Evolutionary conservation across 2,797 vertebrate genomes (phyloP).

Genomic region (Protonibea diacanthus): DNA sequence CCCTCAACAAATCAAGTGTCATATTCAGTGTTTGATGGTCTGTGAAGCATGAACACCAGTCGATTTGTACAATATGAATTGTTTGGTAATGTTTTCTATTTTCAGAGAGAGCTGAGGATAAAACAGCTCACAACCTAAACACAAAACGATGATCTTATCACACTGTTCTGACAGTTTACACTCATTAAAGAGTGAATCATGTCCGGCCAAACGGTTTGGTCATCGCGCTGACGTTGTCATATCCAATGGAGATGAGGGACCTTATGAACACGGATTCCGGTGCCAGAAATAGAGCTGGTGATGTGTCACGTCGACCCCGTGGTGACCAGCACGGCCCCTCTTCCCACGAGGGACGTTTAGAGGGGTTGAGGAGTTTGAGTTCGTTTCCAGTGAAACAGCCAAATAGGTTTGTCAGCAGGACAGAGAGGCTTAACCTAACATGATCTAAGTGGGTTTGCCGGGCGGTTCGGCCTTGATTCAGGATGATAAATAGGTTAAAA

Average conservation of each 20-base stretch:
- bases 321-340: conserved; percentile 67
- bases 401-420: conserved; percentile 70
- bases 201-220: conserved; percentile 49
- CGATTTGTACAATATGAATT: conserved; percentile 20
- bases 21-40: neutral
- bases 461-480: conserved; percentile 26
- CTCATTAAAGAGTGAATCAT: conserved; percentile 56
- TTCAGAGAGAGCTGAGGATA: conserved; percentile 31
- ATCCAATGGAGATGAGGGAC: conserved; percentile 63
- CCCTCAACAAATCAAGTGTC: conserved; percentile 17
- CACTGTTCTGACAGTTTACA: conserved; percentile 40
- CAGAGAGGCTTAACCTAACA: conserved; percentile 58
- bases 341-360: conserved; percentile 45
- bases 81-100: conserved; percentile 25
- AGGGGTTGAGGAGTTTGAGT: conserved; percentile 43
- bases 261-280: conserved; percentile 47
- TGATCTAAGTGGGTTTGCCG: conserved; percentile 66
- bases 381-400: conserved; percentile 67
- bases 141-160: conserved; percentile 42
- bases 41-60: conserved; percentile 7
- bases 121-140: conserved; percentile 54
- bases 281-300: conserved; percentile 64
- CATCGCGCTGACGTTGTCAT: conserved; percentile 39
- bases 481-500: conserved; percentile 61
- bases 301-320: conserved; percentile 73